A percentile compares a stretch with the other conserved stretches of the same genome.
phyloP scores from a whole-genome alignment of 2,797 vertebrate genomes.

The Acanthis flammea region DNA sequence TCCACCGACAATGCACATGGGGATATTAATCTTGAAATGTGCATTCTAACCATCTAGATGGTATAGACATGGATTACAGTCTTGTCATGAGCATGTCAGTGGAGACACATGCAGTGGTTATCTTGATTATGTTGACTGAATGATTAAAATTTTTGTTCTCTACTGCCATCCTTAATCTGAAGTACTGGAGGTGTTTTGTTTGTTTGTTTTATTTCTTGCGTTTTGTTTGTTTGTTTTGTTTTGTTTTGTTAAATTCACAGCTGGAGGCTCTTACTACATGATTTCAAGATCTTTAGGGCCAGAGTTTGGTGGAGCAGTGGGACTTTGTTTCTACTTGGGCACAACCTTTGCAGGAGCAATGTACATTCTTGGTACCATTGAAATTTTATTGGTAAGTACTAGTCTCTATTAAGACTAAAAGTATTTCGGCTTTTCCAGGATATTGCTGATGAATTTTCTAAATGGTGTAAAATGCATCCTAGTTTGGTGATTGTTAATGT shows the following conservation, averaged over 20 bases:
- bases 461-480: background rate
- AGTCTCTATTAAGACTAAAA: background rate
- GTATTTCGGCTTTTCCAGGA: background rate
- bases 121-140: background rate
- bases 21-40: background rate
- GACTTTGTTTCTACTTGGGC: conserved; percentile 94
- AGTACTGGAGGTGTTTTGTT: background rate
- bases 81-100: background rate
- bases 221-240: background rate
- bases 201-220: background rate
- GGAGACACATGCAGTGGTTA: background rate
- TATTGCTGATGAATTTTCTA: background rate
- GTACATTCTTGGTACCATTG: conserved; percentile 97
- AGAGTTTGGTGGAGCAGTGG: conserved; percentile 95
- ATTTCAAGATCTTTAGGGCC: conserved; percentile 94
- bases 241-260: conserved; percentile 67
- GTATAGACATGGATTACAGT: background rate
- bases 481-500: background rate
- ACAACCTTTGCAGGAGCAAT: conserved; percentile 97
- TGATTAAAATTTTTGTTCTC: background rate
- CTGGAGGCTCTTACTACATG: conserved; percentile 97
- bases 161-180: background rate
- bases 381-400: conserved; percentile 90
- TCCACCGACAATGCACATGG: background rate
- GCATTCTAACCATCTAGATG: background rate